A percentile compares a stretch with the other conserved stretches of the same genome.
phyloP scores from a whole-genome alignment of 2,888 invertebrate genomes.

The Drosophila quinaria region DNA sequence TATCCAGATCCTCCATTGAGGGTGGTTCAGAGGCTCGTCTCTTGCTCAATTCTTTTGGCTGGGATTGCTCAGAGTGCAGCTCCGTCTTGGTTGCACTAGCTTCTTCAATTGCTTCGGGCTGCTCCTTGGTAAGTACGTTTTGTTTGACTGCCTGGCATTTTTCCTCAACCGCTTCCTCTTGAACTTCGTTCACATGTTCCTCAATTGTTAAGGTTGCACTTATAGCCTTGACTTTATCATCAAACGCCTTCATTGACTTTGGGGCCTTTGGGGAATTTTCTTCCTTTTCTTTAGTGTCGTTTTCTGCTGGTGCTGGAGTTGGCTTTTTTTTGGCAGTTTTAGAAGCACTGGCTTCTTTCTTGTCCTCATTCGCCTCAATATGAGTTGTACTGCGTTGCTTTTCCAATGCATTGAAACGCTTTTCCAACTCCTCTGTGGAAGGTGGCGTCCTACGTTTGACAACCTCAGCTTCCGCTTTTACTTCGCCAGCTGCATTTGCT shows the following conservation, averaged over 20 bases:
- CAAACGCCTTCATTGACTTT: constrained; percentile 44
- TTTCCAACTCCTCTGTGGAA: constrained; percentile 81
- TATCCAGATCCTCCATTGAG: constrained; percentile 79
- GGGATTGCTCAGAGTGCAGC: constrained; percentile 4
- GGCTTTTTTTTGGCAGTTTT: constrained; percentile 5
- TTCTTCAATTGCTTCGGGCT: not conserved
- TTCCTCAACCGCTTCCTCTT: constrained; percentile 1
- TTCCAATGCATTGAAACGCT: constrained; percentile 81
- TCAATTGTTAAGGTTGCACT: constrained; percentile 30
- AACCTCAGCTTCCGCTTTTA: not conserved
- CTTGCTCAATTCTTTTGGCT: constrained; percentile 42
- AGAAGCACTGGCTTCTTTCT: constrained; percentile 3
- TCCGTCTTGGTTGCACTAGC: not conserved
- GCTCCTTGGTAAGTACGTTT: constrained; percentile 11
- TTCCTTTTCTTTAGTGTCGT: constrained; percentile 1
- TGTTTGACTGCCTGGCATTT: constrained; percentile 19
- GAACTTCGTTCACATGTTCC: not conserved
- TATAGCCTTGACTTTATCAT: constrained; percentile 55
- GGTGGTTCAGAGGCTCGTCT: constrained; percentile 77
- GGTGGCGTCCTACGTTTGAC: constrained; percentile 65
- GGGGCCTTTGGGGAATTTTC: constrained; percentile 22
- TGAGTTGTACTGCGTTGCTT: constrained; percentile 65
- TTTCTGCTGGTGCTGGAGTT: not conserved
- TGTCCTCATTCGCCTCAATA: constrained; percentile 26
- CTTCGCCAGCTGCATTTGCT: not conserved